Evolutionary conservation across 2,113 vertebrate genomes (phyloP), one percentile per base, ranked within the genome.

Genomic region (Tor tambroides): DNA sequence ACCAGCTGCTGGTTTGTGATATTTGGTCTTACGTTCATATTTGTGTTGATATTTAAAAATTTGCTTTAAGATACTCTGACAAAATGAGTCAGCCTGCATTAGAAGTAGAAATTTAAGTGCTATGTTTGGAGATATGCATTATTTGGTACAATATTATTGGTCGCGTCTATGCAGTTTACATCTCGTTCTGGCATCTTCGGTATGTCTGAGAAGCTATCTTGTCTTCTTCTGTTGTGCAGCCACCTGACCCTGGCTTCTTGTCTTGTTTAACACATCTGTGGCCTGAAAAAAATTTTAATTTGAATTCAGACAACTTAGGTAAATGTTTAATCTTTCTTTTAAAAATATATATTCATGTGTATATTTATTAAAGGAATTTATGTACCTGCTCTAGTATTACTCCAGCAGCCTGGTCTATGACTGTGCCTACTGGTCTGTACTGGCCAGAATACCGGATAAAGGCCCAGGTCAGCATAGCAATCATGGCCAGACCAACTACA

Each of bases 361-460:
- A 12, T 46, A 12, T 46, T 12, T 19, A 41, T 59, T 51, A 51
- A 54, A 51, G 2, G 15, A n/a, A 26, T 46, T 21, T 56, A 38
- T 63, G 65, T 85, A 98, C 97, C 97, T 96, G 95, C 46, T 97
- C 95, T 83, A 97, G 91, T 5, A 97, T 88, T 0, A 95, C 93
- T 0, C 95, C 95, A 0, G 97, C 96, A 0, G 94, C 94, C 23
- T 94, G 94, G 89, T 98, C 97, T 5, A 98, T 98, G 84, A 95
- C 94, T 49, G 94, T 93, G 0, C 97, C 97, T 28, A 98, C 92
- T 43, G 86, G 88, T 0, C 93, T 94, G 90, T 97, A 97, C 9
- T 94, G 96, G 26, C 97, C 97, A 0, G 97, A 97, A 89, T 97
- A 98, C 80, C 96, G 95, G 89, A 98, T 95, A 92, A 97, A 97